Conservation (phyloP, 2,888 invertebrate genomes). For the Heteromyza rotundicornis region DNA sequence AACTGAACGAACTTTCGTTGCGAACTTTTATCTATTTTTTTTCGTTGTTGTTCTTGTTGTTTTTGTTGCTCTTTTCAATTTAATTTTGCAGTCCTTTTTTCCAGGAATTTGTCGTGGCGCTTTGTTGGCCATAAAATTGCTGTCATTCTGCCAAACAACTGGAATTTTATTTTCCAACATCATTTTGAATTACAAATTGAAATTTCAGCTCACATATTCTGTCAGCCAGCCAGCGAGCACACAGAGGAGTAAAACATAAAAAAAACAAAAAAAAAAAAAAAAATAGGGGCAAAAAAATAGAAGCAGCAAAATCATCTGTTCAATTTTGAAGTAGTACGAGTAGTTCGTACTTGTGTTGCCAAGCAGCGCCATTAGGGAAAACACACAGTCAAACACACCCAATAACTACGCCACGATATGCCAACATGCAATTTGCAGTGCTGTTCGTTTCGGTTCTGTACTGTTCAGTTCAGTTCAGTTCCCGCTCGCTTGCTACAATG, state of each 20-base stretch:
- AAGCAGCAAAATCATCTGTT: neutral
- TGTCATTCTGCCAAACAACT: constrained; percentile 22
- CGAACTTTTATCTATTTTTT: neutral
- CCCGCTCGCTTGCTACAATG: neutral
- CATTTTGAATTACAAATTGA: constrained; percentile 8
- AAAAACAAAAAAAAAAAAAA: constrained; percentile 4
- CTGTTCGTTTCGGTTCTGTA: too few species aligned
- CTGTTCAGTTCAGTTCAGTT: too few species aligned
- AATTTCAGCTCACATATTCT: neutral
- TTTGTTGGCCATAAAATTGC: constrained; percentile 2
- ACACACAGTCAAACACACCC: constrained; percentile 16
- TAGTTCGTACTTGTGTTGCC: too few species aligned
- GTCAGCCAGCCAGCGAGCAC: neutral
- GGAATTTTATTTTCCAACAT: neutral
- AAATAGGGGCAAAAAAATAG: neutral
- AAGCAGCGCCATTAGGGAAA: constrained; percentile 5
- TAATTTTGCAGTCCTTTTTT: constrained; percentile 25
- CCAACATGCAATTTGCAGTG: neutral
- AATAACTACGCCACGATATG: neutral
- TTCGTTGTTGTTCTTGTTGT: neutral
- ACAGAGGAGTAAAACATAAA: neutral
- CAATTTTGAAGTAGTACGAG: too few species aligned
- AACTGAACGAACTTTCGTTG: too few species aligned
- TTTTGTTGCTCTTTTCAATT: constrained; percentile 15
- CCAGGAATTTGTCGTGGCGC: constrained; percentile 23